Conservation (phyloP, 2,888 invertebrate species). For the Busseola fusca region DNA sequence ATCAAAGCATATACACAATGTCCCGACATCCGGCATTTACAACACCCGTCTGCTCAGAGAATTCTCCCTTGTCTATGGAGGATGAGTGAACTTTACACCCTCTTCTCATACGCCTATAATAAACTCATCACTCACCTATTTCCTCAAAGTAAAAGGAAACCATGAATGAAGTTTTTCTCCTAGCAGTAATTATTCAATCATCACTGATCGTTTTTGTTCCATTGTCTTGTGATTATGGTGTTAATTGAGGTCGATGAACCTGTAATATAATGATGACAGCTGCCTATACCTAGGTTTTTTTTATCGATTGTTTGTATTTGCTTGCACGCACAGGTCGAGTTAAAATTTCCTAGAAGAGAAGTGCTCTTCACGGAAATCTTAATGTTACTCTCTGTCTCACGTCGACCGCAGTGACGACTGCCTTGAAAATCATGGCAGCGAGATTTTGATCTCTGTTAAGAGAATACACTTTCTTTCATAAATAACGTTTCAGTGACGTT, state of each 20-base stretch:
- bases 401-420: too few relatives aligned
- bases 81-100: background rate
- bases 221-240: conserved; percentile 34
- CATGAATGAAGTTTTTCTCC: conserved; percentile 23
- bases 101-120: background rate
- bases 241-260: conserved; percentile 48
- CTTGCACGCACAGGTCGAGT: conserved; percentile 13
- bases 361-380: too few relatives aligned
- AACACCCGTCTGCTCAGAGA: too few relatives aligned
- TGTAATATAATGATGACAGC: conserved; percentile 21
- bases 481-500: too few relatives aligned
- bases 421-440: too few relatives aligned
- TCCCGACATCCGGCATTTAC: too few relatives aligned
- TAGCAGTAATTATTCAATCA: conserved; percentile 46
- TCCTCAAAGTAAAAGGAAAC: conserved; percentile 41
- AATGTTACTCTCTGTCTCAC: too few relatives aligned
- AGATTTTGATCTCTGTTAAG: too few relatives aligned
- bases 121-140: conserved; percentile 14
- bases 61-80: background rate
- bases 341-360: too few relatives aligned
- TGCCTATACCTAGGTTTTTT: conserved; percentile 36
- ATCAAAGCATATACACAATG: too few relatives aligned
- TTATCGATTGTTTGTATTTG: conserved; percentile 24
- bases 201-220: conserved; percentile 38
- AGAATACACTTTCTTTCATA: too few relatives aligned